Conservation (phyloP, 2,797 vertebrate species). For the Lycodopsis pacificus region DNA sequence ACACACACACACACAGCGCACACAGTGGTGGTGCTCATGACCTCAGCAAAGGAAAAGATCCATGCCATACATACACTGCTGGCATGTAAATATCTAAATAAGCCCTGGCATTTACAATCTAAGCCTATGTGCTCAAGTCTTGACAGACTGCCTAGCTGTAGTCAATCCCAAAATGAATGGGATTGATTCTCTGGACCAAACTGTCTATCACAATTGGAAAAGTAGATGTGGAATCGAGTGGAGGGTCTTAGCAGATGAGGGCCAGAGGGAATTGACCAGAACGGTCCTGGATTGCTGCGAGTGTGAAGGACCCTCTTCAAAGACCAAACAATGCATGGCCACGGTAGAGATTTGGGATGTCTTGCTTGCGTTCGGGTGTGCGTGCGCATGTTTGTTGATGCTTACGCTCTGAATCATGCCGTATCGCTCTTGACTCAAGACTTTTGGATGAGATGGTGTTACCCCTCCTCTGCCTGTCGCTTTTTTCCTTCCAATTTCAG, state of each 20-base stretch:
- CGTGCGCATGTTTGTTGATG: slow-evolving; percentile 25
- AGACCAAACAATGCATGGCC: slow-evolving; percentile 18
- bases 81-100: slow-evolving; percentile 44
- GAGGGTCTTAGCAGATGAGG: slow-evolving; percentile 60
- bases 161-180: slow-evolving; percentile 70
- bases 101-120: slow-evolving; percentile 17
- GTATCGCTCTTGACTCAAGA: slow-evolving; percentile 48
- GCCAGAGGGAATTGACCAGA: slow-evolving; percentile 55
- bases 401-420: slow-evolving; percentile 45
- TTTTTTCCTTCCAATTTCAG: slow-evolving; percentile 56
- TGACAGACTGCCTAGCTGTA: slow-evolving; percentile 21
- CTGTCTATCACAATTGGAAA: slow-evolving; percentile 66
- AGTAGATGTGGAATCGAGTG: slow-evolving; percentile 67
- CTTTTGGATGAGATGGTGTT: slow-evolving; percentile 38
- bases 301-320: slow-evolving; percentile 21
- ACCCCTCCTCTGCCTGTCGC: slow-evolving; percentile 38
- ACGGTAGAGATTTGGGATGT: slow-evolving; percentile 10
- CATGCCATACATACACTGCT: slow-evolving; percentile 33
- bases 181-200: slow-evolving; percentile 70
- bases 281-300: slow-evolving; percentile 33
- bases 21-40: slow-evolving; percentile 20
- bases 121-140: slow-evolving; percentile 31
- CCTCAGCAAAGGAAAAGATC: slow-evolving; percentile 28
- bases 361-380: slow-evolving; percentile 17
- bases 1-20: slow-evolving; percentile 10